These are phyloP conservation scores for Crotophaga sulcirostris DNA, from an alignment of 2,113 vertebrate species.

Conservation along the genomic window DNA sequence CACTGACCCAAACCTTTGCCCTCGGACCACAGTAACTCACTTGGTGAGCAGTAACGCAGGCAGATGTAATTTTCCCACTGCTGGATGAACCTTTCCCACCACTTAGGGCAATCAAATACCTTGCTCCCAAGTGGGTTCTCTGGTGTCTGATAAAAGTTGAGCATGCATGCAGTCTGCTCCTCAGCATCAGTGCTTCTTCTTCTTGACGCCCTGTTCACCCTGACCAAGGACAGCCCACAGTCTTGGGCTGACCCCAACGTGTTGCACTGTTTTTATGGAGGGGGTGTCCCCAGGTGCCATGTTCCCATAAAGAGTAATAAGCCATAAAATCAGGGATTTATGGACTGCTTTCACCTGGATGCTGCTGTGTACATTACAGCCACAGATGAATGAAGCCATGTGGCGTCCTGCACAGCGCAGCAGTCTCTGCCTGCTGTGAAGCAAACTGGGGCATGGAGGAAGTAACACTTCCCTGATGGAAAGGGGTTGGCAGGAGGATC, in stretches of 20 bases:
- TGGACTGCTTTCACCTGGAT: not conserved
- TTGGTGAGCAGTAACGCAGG: accelerated
- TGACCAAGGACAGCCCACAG: not conserved
- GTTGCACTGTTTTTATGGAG: not conserved
- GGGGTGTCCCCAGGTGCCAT: not conserved
- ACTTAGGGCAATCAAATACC: not conserved
- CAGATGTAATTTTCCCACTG: not conserved
- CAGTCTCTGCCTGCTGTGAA: not conserved
- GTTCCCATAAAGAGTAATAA: not conserved
- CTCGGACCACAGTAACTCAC: not conserved
- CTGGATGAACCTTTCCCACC: not conserved
- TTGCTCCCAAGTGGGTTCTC: not conserved
- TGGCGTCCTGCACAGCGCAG: accelerated
- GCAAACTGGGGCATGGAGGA: not conserved
- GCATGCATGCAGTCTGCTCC: not conserved
- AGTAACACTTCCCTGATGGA: not conserved
- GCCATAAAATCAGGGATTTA: not conserved
- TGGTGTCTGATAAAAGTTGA: not conserved
- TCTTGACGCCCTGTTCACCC: not conserved
- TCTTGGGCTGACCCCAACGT: not conserved
- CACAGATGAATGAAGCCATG: not conserved
- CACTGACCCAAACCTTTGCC: not conserved
- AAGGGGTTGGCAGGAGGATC: not conserved
- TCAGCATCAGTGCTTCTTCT: not conserved
- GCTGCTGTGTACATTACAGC: not conserved